These are phyloP conservation scores for Petrocephalus schoutedeni DNA, from an alignment of 2,797 vertebrate species.

Conservation along the genomic window DNA sequence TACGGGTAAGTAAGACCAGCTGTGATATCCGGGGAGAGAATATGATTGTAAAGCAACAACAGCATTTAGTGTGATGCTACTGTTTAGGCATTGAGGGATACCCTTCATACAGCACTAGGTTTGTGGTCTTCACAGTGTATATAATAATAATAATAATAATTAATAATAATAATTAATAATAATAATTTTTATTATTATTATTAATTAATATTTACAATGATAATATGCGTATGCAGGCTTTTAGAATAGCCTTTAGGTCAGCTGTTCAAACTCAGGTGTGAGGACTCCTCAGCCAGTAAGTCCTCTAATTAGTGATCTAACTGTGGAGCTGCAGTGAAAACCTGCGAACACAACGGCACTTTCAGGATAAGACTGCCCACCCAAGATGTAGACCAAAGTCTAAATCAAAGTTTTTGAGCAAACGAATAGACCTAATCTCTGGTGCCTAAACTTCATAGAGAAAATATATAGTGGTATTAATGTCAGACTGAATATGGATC, in stretches of 20 bases:
- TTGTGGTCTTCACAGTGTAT: neutral
- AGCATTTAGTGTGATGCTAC: neutral
- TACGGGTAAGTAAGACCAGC: slow-evolving; percentile 78
- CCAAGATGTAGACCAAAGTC: too few species aligned
- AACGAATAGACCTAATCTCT: neutral
- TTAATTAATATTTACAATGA: neutral
- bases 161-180: neutral
- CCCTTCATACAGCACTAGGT: neutral
- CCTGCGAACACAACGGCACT: too few species aligned
- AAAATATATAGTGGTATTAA: neutral
- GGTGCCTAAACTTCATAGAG: neutral
- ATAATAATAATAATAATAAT: neutral
- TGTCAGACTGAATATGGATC: neutral
- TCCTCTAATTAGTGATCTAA: too few species aligned
- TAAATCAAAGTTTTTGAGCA: too few species aligned
- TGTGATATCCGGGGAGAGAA: neutral
- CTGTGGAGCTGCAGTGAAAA: too few species aligned
- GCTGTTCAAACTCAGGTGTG: too few species aligned
- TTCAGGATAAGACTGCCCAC: too few species aligned
- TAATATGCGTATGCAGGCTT: too few species aligned
- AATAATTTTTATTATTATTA: neutral
- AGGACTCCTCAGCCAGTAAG: too few species aligned
- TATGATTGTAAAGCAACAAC: neutral
- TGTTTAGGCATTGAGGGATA: neutral
- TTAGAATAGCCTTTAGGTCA: too few species aligned